Percentiles rank a stretch among this genome's conserved stretches.
These are phyloP conservation scores for Tuberolachnus salignus DNA, from an alignment of 2,888 invertebrate species.

Conservation along the genomic window DNA sequence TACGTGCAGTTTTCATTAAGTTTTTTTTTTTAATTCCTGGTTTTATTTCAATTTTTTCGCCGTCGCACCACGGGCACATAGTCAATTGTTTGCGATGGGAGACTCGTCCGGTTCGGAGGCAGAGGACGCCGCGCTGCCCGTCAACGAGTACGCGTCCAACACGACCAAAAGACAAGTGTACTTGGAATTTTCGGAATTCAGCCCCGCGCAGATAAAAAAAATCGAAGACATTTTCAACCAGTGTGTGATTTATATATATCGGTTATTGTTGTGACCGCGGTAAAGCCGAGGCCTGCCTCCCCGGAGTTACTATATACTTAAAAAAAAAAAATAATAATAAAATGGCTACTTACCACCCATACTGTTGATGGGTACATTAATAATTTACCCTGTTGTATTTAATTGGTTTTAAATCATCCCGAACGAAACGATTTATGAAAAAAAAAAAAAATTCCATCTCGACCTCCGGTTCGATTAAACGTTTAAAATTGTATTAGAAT, in stretches of 20 bases:
- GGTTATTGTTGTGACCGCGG: background rate
- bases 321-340: too few species aligned
- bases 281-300: too few species aligned
- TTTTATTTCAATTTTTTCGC: background rate
- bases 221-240: slow-evolving; percentile 38
- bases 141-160: slow-evolving; percentile 10
- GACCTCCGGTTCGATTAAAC: too few species aligned
- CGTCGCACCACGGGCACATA: background rate
- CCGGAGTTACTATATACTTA: background rate
- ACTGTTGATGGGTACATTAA: background rate
- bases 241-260: background rate
- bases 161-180: slow-evolving; percentile 40
- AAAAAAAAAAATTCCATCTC: too few species aligned
- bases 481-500: too few species aligned
- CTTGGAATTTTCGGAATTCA: slow-evolving; percentile 42
- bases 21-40: background rate
- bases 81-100: too few species aligned
- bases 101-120: slow-evolving; percentile 31
- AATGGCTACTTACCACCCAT: too few species aligned
- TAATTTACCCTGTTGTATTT: background rate
- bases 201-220: slow-evolving; percentile 32
- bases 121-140: background rate
- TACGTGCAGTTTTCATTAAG: too few species aligned
- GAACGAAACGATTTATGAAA: too few species aligned
- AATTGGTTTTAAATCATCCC: too few species aligned